Conservation (phyloP, 35 echinoderm and acorn worm genomes). For the Anneissia japonica region DNA sequence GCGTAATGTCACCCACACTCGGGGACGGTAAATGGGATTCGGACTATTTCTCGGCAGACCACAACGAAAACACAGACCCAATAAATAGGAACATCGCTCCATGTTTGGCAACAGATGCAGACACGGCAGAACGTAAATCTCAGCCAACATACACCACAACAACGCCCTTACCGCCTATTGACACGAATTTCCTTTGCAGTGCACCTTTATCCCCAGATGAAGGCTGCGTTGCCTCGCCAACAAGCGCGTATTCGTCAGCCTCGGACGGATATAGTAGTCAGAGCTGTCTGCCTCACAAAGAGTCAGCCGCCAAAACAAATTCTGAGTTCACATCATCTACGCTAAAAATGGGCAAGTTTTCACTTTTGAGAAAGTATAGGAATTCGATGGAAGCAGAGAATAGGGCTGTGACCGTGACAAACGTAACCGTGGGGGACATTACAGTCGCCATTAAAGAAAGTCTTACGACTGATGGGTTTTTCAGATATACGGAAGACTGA, state of each 20-base stretch:
- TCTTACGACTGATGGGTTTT: background rate
- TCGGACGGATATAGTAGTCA: background rate
- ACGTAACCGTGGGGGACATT: background rate
- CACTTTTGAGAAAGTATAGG: background rate
- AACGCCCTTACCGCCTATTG: background rate
- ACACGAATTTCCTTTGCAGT: background rate
- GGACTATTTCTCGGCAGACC: background rate
- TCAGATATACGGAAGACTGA: background rate
- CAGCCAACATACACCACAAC: background rate
- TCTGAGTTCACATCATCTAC: background rate
- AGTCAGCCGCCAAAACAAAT: background rate
- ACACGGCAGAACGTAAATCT: background rate
- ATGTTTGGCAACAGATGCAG: background rate
- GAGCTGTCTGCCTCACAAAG: background rate
- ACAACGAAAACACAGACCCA: background rate
- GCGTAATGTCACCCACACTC: background rate
- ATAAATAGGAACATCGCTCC: background rate
- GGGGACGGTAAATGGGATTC: background rate
- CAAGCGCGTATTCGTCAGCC: background rate
- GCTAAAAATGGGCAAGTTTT: background rate
- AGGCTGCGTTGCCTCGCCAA: background rate
- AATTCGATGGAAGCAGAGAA: background rate
- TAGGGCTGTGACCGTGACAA: background rate
- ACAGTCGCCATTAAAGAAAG: background rate
- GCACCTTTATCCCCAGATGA: background rate